A percentile compares a stretch with the other conserved stretches of the same genome.
Evolutionary conservation across 1,140 invertebrate species (phyloP).

Genomic region (Neuroterus valhalla): DNA sequence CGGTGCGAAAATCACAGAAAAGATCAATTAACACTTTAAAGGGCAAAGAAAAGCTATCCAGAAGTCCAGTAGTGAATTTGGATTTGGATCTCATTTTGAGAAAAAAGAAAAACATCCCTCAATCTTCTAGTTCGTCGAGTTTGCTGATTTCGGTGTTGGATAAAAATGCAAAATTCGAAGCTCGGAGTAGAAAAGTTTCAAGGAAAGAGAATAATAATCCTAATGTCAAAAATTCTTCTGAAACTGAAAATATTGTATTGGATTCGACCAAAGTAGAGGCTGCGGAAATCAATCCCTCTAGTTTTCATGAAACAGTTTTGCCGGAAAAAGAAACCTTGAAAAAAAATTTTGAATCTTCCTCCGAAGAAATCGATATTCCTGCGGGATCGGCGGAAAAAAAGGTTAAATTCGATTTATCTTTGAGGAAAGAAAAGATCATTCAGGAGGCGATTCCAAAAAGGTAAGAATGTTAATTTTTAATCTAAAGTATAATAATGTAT

Average conservation of each 20-base stretch:
- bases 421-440: background rate
- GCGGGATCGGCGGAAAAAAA: background rate
- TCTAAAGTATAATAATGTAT: too few species aligned
- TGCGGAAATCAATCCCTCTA: too few species aligned
- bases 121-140: background rate
- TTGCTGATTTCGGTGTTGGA: background rate
- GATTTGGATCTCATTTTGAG: background rate
- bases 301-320: too few species aligned
- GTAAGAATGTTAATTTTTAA: background rate
- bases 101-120: background rate
- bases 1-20: background rate
- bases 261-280: background rate
- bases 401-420: background rate
- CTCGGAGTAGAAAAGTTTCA: background rate
- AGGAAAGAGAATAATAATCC: background rate
- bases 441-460: background rate
- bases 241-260: background rate
- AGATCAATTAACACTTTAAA: background rate
- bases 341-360: background rate
- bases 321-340: background rate
- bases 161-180: background rate
- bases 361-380: background rate
- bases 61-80: background rate
- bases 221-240: background rate
- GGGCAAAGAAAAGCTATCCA: background rate